Conservation (phyloP, 2,797 vertebrate species). For the Notolabrus celidotus region DNA sequence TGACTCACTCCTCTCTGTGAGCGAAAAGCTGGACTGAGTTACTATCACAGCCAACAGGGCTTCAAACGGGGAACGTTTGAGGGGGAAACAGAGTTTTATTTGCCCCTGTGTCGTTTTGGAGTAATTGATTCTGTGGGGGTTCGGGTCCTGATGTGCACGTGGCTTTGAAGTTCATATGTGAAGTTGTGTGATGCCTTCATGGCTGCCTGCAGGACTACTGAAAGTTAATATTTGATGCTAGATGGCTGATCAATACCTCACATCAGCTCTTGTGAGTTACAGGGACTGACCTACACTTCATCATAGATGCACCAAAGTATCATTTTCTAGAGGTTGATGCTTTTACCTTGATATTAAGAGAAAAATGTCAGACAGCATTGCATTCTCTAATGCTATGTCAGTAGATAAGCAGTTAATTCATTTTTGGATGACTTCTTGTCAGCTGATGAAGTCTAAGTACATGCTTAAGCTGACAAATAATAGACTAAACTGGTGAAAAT, state of each 20-base stretch:
- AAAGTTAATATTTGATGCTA: slow-evolving; percentile 30
- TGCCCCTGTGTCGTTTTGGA: background rate
- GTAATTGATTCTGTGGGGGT: background rate
- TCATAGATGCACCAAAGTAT: background rate
- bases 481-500: no score
- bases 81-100: slow-evolving; percentile 19
- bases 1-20: slow-evolving; percentile 47
- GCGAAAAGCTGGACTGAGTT: slow-evolving; percentile 41
- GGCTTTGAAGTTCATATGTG: background rate
- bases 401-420: no score
- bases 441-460: no score
- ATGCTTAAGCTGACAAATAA: no score
- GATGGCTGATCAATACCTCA: slow-evolving; percentile 24
- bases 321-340: no score
- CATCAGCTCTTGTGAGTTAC: slow-evolving; percentile 17
- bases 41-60: slow-evolving; percentile 23
- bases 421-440: no score
- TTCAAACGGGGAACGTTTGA: slow-evolving; percentile 25
- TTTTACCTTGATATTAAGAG: no score
- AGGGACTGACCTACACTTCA: background rate
- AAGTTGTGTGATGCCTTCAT: slow-evolving; percentile 2
- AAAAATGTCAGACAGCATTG: no score
- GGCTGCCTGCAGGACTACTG: background rate
- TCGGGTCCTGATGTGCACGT: slow-evolving; percentile 3
- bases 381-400: background rate